Evolutionary conservation across 1,140 invertebrate species (phyloP).

Genomic region (Tetraneura akinire): DNA sequence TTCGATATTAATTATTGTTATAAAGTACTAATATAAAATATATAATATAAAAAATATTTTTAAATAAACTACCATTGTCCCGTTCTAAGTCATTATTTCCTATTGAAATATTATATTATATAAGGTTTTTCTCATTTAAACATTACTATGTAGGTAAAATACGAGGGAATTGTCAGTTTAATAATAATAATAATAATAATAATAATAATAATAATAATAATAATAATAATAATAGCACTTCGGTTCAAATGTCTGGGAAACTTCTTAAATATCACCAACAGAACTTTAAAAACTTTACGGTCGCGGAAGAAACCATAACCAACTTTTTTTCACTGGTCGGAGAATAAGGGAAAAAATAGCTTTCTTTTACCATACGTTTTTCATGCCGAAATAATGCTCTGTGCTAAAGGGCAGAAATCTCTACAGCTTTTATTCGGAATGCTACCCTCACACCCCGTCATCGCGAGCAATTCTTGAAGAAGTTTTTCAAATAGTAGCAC

Average conservation of each 20-base stretch:
- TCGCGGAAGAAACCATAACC: constrained; percentile 30
- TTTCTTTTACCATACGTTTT: constrained; percentile 33
- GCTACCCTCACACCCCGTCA: background rate
- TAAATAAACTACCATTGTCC: no score
- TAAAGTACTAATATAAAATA: no score
- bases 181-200: constrained; percentile 47
- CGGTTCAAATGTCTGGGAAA: constrained; percentile 36
- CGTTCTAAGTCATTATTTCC: no score
- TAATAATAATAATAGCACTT: constrained; percentile 47
- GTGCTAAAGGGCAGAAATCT: constrained; percentile 45
- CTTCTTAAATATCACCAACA: constrained; percentile 48
- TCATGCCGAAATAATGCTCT: constrained; percentile 38
- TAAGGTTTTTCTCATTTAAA: background rate
- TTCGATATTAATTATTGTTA: no score
- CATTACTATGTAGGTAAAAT: constrained; percentile 6
- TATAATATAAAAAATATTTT: no score
- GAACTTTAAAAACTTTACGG: constrained; percentile 48
- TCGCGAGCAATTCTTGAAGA: background rate
- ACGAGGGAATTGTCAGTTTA: constrained; percentile 32
- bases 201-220: no score
- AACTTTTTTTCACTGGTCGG: constrained; percentile 45
- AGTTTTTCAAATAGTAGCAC: constrained; percentile 31
- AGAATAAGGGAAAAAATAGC: constrained; percentile 35
- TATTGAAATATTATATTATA: background rate
- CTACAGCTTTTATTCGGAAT: constrained; percentile 33